Evolutionary conservation across 2,888 invertebrate species (phyloP).

Genomic region (Salpingus planirostris): DNA sequence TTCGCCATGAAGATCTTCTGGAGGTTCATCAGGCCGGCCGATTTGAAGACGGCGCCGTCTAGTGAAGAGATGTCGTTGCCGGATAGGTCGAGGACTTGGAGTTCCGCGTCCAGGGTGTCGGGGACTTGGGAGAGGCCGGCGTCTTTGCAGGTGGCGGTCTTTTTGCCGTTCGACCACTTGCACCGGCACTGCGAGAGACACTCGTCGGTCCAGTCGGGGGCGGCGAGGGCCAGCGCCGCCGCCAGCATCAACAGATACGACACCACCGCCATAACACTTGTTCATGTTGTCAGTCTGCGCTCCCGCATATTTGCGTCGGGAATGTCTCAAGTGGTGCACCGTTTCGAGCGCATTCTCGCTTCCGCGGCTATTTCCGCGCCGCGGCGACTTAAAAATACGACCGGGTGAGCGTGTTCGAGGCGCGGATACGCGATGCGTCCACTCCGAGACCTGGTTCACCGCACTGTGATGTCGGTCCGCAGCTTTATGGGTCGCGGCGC

Average conservation of each 20-base stretch:
- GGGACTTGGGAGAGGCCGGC: constrained; percentile 74
- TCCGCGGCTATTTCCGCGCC: constrained; percentile 1
- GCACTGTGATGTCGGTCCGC: constrained; percentile 41
- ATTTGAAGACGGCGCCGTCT: constrained; percentile 69
- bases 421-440: constrained; percentile 26
- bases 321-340: neutral
- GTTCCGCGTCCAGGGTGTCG: constrained; percentile 57
- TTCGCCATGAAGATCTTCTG: constrained; percentile 74
- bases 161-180: constrained; percentile 89
- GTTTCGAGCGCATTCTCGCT: neutral
- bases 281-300: constrained; percentile 28
- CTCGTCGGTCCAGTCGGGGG: constrained; percentile 80
- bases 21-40: constrained; percentile 70
- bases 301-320: neutral
- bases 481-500: constrained; percentile 39
- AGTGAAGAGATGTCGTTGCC: constrained; percentile 70
- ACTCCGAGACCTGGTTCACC: constrained; percentile 36
- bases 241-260: constrained; percentile 36
- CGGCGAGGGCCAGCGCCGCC: constrained; percentile 44
- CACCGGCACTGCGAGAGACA: constrained; percentile 81
- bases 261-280: constrained; percentile 36
- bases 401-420: constrained; percentile 1
- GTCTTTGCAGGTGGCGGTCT: constrained; percentile 77
- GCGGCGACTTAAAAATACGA: too few relatives aligned
- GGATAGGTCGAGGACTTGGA: constrained; percentile 79